Evolutionary conservation across 2,113 vertebrate species (phyloP).

Genomic region (Charina bottae): DNA sequence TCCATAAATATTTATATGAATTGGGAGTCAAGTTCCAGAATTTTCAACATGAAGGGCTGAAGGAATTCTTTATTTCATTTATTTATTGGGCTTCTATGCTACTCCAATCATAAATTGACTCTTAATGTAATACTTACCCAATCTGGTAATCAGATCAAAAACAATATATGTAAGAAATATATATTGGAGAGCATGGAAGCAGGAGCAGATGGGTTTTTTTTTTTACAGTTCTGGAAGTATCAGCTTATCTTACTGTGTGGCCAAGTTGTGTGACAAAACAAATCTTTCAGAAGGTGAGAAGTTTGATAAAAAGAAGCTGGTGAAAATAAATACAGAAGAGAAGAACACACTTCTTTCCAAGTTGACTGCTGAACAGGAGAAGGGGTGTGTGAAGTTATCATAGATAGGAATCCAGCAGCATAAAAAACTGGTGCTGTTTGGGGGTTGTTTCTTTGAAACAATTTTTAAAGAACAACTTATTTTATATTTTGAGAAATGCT

Average conservation of each 20-base stretch:
- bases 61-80: neutral
- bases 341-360: neutral
- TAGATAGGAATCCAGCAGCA: neutral
- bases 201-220: neutral
- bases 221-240: neutral
- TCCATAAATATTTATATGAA: neutral
- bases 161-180: neutral
- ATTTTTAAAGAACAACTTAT: neutral
- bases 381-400: neutral
- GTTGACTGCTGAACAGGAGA: neutral
- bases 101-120: neutral
- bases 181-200: neutral
- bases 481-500: neutral
- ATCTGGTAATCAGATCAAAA: neutral
- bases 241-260: neutral
- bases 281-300: neutral
- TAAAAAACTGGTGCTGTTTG: neutral
- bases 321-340: neutral
- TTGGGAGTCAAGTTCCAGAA: neutral
- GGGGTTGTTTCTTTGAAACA: neutral
- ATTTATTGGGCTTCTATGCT: neutral
- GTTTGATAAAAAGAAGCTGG: neutral
- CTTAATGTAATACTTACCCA: neutral
- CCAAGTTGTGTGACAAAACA: neutral
- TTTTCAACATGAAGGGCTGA: neutral